Evolutionary conservation across 2,113 vertebrate species (phyloP).

Genomic region (Actinemys pallida): DNA sequence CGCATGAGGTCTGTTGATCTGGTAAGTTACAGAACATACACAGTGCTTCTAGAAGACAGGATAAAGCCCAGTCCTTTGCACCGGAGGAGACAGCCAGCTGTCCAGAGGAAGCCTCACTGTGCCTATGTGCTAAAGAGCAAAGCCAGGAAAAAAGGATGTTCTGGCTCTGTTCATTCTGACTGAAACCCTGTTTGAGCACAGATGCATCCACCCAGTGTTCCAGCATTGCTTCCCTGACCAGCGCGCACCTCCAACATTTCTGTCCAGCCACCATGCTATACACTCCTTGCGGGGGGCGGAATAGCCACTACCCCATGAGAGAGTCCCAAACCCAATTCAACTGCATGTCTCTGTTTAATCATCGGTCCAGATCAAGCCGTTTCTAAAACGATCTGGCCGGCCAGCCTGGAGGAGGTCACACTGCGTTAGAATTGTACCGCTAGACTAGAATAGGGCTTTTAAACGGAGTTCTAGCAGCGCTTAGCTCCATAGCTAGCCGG

Average conservation of each 20-base stretch:
- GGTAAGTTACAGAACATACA: neutral
- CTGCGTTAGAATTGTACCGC: neutral
- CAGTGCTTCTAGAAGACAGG: rapidly evolving
- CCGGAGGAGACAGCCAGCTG: neutral
- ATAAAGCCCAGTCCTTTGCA: rapidly evolving
- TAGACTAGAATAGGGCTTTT: neutral
- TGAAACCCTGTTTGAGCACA: neutral
- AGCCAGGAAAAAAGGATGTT: neutral
- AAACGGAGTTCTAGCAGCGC: neutral
- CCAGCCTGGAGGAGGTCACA: neutral
- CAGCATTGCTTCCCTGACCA: neutral
- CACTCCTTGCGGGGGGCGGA: neutral
- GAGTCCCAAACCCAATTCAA: neutral
- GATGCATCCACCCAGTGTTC: neutral
- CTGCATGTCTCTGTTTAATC: neutral
- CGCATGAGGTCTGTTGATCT: rapidly evolving
- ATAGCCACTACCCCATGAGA: neutral
- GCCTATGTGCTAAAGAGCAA: neutral
- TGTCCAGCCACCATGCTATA: neutral
- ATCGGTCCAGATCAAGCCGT: constrained; percentile 10
- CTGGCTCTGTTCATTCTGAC: neutral
- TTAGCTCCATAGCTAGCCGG: constrained; percentile 21
- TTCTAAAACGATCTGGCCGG: constrained; percentile 16
- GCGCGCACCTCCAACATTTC: neutral
- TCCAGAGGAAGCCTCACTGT: neutral